phyloP scores from a whole-genome alignment of 2,113 vertebrate genomes.

The Andinoacara biseriatus region DNA sequence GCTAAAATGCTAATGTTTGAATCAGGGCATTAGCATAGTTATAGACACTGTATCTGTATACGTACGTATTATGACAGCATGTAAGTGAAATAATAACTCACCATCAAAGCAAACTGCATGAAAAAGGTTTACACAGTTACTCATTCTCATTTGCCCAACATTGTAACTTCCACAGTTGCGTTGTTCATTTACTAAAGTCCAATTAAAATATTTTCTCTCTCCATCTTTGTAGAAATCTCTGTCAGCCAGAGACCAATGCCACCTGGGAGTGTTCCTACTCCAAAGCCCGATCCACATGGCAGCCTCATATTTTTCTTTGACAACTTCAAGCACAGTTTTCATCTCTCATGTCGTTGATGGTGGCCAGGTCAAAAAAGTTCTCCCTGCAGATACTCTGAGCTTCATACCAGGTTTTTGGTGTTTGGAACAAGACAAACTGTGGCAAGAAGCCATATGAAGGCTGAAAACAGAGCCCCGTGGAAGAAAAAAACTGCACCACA shows the following conservation, averaged over 20 bases:
- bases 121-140: no score
- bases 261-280: fast-evolving
- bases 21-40: no score
- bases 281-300: slow-evolving; percentile 10
- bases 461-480: background rate
- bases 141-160: background rate
- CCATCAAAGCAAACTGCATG: slow-evolving; percentile 35
- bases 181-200: fast-evolving
- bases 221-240: slow-evolving; percentile 21
- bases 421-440: background rate
- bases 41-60: no score
- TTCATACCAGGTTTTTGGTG: background rate
- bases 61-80: no score
- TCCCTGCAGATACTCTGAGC: no score
- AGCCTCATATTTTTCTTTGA: background rate
- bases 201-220: background rate
- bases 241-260: slow-evolving; percentile 41
- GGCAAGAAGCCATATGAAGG: no score
- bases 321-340: background rate
- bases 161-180: background rate
- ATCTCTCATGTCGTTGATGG: background rate
- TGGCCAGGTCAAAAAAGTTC: slow-evolving; percentile 19
- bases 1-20: no score
- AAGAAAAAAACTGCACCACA: no score
- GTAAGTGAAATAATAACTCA: background rate